Evolutionary conservation across 2,113 vertebrate genomes (phyloP), one percentile per base, ranked within the genome.

Genomic region (Pollimyrus isidori): DNA sequence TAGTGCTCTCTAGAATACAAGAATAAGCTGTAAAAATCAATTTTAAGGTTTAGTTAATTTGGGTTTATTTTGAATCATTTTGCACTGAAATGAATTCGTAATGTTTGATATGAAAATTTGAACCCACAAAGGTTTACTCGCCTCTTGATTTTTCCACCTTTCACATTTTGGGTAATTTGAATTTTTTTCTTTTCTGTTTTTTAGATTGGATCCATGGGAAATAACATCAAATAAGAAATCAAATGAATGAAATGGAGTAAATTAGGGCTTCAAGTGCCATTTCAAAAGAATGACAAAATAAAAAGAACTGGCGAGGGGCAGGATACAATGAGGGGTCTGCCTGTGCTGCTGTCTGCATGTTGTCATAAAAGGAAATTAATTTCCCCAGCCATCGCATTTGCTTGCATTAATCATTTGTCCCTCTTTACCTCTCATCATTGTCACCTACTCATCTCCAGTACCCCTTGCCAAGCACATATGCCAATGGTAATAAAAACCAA

Each of bases 401-500:
- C 45, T 30, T 69, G 88, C 42, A 69, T 69, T 87, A 86, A 86
- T 86, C 84, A 73, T 73, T 49, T 7, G 30, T 89, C 83, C 58
- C 58, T 89, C 56, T 62, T 89, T 86, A 50, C 42, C 42, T 85
- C 53, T 26, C 82, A 89, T 89, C 53, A 89, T 69, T 89, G 42
- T 89, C 82, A 86, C 56, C 82, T 65, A n/a, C 17, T 89, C 58
- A 86, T 50, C 69, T 84, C 30, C 83, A 69, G 13, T 10, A 9
- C 42, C 89, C 49, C 56, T 39, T 21, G 84, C 23, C 83, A 62
- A 15, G 56, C 58, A 7, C 83, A 50, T 69, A 50, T 86, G 56
- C 83, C 53, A 50, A 17, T 21, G 56, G 89, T 46, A 69, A 46
- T 85, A 86, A 87, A 87, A 87, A 73, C 23, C 46, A 19, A 15